Evolutionary conservation across 2,113 vertebrate species (phyloP), one percentile per base, ranked within the genome.

Genomic region (Vulpes vulpes): DNA sequence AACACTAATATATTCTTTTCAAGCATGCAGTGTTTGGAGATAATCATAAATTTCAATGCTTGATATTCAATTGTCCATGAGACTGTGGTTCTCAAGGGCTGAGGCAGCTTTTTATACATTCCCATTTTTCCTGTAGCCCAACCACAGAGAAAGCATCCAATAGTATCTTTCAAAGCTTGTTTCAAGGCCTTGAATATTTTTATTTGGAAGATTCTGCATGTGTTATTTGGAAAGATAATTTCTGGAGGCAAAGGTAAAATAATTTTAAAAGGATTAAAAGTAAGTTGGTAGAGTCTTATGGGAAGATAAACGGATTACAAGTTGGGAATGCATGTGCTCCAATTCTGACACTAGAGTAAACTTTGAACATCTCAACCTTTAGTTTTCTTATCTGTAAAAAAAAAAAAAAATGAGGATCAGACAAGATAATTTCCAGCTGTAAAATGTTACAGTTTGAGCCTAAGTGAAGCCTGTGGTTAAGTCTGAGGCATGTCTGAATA

Each of bases 131-230:
- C 64, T 43, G 27, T 11, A 79, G 16, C 2, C 27, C 11, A 16
- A 27, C 25, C 57, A 38, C 20, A 67, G 71, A 78, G 30, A 1
- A 69, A 3, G 5, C 1, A 51, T 27, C 7, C 35, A 43, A 43
- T 5, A 82, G 53, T 76, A 78, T 38, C 5, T 55, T 79, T 79
- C 5, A 69, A 81, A 79, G 35, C 5, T 69, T 73, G 8, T 93
- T 95, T 84, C 19, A 93, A 76, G 10, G 5, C 78, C 67, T 94
- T 92, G 65, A 2, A 65, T 80, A 51, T 32, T 96, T 92, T 93
- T 51, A 78, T 95, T 89, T 73, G 86, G 35, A 90, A 19, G 1
- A 30, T 76, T 85, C 85, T 5, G 71, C 35, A 65, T 59, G 9
- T 80, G 30, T 62, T 85, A 64, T 53, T 92, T 94, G 80, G 43